Evolutionary conservation across 37 sponge, comb jelly and placozoan genomes (phyloP).

Genomic region (Hexactinellida sp.): DNA sequence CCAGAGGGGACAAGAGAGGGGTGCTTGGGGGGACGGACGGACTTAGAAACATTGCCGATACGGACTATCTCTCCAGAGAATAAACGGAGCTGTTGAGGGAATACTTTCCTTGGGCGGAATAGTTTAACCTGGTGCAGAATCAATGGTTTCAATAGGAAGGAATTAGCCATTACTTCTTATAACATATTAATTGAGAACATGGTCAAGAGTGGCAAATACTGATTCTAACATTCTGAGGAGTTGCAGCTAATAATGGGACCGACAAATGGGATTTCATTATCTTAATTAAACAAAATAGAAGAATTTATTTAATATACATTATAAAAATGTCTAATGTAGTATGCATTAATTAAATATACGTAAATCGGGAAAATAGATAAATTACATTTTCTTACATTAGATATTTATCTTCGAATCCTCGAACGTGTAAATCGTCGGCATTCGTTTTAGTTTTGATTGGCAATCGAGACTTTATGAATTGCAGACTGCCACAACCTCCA

Average conservation of each 20-base stretch:
- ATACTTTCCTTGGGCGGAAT: background rate
- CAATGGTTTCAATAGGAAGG: background rate
- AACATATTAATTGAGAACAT: too few relatives aligned
- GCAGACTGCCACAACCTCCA: background rate
- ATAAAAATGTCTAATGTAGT: too few relatives aligned
- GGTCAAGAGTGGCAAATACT: too few relatives aligned
- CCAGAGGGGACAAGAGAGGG: conserved; percentile 4
- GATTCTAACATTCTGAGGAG: too few relatives aligned
- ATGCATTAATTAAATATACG: too few relatives aligned
- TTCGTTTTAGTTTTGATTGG: background rate
- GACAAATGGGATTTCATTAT: too few relatives aligned
- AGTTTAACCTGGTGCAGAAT: background rate
- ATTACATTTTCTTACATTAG: too few relatives aligned
- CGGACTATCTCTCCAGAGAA: background rate
- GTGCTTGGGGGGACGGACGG: background rate
- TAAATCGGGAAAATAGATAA: too few relatives aligned
- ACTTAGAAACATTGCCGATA: background rate
- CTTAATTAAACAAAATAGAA: too few relatives aligned
- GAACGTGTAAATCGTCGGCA: background rate
- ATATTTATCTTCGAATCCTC: background rate
- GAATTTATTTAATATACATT: too few relatives aligned
- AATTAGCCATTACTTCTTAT: background rate
- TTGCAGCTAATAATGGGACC: too few relatives aligned
- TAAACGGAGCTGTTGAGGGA: background rate
- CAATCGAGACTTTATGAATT: background rate